Base-by-base conservation (phyloP, 2,797 vertebrate genomes). In the Cheracebus regulus region DNA sequence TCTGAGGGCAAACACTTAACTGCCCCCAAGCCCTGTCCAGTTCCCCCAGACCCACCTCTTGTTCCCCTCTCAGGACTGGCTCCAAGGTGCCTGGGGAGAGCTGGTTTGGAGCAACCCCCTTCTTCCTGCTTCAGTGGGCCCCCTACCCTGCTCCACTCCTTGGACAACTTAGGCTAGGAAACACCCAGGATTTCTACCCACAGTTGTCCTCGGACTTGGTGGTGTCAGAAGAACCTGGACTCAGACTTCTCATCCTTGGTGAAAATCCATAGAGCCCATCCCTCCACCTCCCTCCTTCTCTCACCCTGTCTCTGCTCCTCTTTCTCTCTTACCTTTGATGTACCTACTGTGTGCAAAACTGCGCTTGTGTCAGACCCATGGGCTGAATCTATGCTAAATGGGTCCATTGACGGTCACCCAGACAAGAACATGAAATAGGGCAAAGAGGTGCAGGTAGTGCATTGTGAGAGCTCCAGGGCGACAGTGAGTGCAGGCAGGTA, bases 401-500 rank as follows among this genome's bases (percentile, higher is more conserved):
- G 44, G 30, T n/a, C 83, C 30, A 9, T 57, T 64, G 36, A 73
- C 4, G 50, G 39, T 39, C 12, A 36, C 15, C 24, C 1, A 52
- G 73, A 84, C 15, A 72, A 44, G 91, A 87, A 44, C n/a, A 46
- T 5, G 55, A 72, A 75, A 57, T 2, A 28, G 46, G 0, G 7
- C 4, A 41, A 79, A 70, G 57, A 14, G 78, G n/a, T 14, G 55
- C 5, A 2, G 1, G 33, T n/a, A 39, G 76, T 30, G 52, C 55
- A 22, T 3, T 55, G 55, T 46, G 57, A 82, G 73, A 76, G 19
- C 13, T 70, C 5, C 5, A 39, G 39, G 75, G 41, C 48, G 79
- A 19, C 10, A 13, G 4, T 20, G 36, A 9, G 12, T 1, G 2
- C 39, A 24, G 58, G 28, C 20, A 4, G 39, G 39, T 0, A 0